Base-by-base conservation (phyloP, 2,113 vertebrate genomes). In the Labeo catla region DNA sequence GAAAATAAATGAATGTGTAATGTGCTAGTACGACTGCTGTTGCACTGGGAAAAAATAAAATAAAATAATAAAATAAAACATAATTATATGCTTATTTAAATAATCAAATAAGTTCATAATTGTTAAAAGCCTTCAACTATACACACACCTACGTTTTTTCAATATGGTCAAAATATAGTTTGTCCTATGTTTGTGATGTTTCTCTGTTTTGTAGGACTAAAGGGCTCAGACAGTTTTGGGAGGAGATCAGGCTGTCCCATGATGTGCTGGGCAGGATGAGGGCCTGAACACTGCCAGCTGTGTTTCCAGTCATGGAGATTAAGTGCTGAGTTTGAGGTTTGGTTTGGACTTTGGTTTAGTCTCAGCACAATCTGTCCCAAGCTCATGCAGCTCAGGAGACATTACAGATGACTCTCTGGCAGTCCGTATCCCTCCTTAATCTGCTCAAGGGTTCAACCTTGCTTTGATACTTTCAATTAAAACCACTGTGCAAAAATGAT, bases 391-490 rank as follows among this genome's bases (percentile, higher is more conserved):
- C n/a, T 84, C 28, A 84, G 28, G 21, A 74, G 70, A 84, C 39
- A n/a, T 57, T 59, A 59, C 16, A 0, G 49, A 61, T 2, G 8
- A 43, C 36, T 43, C 54, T 43, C 77, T 61, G 54, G 36, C 52
- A 80, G 77, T 39, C 36, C 0, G 4, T 63, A 39, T 47, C 34
- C 47, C 47, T 47, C 7, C 21, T 34, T 78, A 85, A 78, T 78
- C 84, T 68, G 74, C 19, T 68, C 84, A 85, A 23, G 65, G 84
- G 16, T 77, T 78, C 61, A 68, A 39, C 36, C 77, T 59, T 16
- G 5, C 19, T 36, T 34, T 9, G 49, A 34, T 52, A 3, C 77
- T 23, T 61, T 79, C 21, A 61, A 61, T 23, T 45, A 80, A 61
- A 23, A 28, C 34, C 13, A 21, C 11, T 15, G 15, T 47, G 45